Base-by-base conservation (phyloP, 2,113 vertebrate genomes). In the Panthera uncia region DNA sequence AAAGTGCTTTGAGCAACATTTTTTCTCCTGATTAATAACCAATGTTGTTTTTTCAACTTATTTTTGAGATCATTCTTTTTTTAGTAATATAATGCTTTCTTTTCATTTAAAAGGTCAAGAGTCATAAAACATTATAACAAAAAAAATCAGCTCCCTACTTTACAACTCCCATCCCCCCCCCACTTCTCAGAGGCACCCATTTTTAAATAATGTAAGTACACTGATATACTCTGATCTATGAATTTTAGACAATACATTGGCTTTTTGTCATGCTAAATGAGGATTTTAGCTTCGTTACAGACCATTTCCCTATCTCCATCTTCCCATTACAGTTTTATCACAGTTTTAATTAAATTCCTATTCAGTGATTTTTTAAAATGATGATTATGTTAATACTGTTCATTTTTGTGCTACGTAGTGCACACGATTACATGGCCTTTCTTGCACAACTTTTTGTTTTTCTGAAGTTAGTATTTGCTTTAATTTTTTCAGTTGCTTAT, bases 81-180 rank as follows among this genome's bases (percentile, higher is more conserved):
- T 89, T 38, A 91, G 36, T 52, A 61, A 94, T 68, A 14, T 74
- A 33, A 93, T 92, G 10, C 27, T 88, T 83, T 91, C 16, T 91
- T 71, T 91, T 83, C 23, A 48, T 92, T 88, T 80, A 89, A 84
- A 76, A 95, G 55, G 63, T 91, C 29, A 84, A 91, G 71, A 90
- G 8, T 31, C 80, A 95, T 79, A 66, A 87, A 90, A 86, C 36
- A 0, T 81, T 65, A 36, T 31, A 86, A 33, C 19, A 29, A 16
- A 95, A 90, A 89, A 66, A 61, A 45, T 65, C 19, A 80, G 13
- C 52, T 3, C n/a, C 80, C 66, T 74, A 18, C 7, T 66, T 78
- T 89, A 50, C 23, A 76, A 27, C 12, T 12, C 3, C n/a, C 6
- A 2, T 27, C 11, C 23, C 27, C n/a, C 29, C 18, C 18, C 11